These are phyloP conservation scores for Cyprinella venusta DNA, from an alignment of 2,797 vertebrate species.

Conservation along the genomic window DNA sequence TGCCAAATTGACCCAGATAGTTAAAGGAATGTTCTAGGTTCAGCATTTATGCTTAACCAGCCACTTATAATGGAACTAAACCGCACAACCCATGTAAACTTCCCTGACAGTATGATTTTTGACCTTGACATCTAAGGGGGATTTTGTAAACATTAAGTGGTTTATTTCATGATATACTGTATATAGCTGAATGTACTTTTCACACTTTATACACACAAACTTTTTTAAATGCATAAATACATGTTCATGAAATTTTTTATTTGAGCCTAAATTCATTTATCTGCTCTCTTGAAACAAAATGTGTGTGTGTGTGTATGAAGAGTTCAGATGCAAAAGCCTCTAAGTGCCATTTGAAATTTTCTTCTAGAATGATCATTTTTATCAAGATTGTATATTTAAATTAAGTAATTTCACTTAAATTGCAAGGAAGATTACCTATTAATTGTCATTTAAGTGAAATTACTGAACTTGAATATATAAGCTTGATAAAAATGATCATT, in stretches of 20 bases:
- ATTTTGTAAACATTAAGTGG: background rate
- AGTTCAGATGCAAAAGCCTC: too few species aligned
- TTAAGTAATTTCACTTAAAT: too few species aligned
- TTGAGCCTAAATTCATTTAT: background rate
- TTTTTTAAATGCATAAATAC: background rate
- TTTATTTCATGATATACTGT: conserved; percentile 1
- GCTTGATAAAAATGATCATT: too few species aligned
- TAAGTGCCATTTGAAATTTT: too few species aligned
- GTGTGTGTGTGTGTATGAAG: too few species aligned
- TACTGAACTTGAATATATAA: too few species aligned
- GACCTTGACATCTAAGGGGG: background rate
- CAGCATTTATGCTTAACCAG: background rate
- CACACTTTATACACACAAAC: background rate
- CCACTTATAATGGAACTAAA: background rate
- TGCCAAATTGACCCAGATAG: background rate
- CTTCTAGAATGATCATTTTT: too few species aligned
- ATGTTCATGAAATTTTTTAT: background rate
- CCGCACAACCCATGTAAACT: background rate
- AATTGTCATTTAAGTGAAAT: too few species aligned
- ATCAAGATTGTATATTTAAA: too few species aligned
- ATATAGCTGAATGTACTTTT: background rate
- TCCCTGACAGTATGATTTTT: background rate
- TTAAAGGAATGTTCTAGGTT: background rate
- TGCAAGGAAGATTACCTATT: too few species aligned
- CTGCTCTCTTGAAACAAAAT: background rate